Percentiles rank a stretch among this genome's conserved stretches.
Conservation (phyloP, 2,113 vertebrate genomes). For the Turdus rufiventris region DNA sequence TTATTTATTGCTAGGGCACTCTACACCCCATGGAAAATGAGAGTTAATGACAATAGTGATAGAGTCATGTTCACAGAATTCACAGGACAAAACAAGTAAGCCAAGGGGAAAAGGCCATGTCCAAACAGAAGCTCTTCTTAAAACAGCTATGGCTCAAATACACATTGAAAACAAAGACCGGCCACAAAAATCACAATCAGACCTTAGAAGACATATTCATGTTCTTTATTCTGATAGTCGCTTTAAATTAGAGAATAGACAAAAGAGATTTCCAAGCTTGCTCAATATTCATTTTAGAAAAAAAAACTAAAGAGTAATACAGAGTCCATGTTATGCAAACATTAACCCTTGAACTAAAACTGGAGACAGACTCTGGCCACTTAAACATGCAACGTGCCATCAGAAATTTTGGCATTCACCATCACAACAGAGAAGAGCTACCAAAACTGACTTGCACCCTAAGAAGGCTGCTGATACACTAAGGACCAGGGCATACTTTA, state of each 20-base stretch:
- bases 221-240: background rate
- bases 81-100: background rate
- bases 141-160: background rate
- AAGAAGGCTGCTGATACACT: background rate
- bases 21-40: background rate
- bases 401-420: background rate
- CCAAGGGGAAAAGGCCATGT: background rate
- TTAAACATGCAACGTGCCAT: background rate
- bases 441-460: background rate
- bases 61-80: background rate
- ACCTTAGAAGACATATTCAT: background rate
- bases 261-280: background rate
- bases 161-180: background rate
- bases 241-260: background rate
- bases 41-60: accelerated
- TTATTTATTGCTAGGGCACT: background rate
- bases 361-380: background rate
- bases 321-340: background rate
- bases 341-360: background rate
- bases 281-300: background rate
- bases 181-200: background rate
- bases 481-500: background rate
- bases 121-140: background rate
- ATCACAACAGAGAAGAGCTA: background rate
- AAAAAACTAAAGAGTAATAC: background rate